These are phyloP conservation scores for Spisula subtruncata DNA, from an alignment of 2,888 invertebrate species.

Conservation along the genomic window DNA sequence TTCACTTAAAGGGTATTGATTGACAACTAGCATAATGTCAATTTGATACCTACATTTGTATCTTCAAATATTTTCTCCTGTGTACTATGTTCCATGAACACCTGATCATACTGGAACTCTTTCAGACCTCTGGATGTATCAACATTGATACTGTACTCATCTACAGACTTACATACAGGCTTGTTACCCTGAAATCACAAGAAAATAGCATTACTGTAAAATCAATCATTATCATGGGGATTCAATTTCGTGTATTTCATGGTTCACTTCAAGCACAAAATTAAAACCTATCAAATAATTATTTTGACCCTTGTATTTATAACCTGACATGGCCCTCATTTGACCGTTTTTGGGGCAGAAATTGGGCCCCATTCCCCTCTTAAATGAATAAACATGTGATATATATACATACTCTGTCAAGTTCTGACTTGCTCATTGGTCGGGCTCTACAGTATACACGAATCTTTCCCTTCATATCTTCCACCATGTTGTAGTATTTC, in stretches of 20 bases:
- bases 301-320: too few species aligned
- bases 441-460: slow-evolving; percentile 86
- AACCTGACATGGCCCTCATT: too few species aligned
- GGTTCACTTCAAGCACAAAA: too few species aligned
- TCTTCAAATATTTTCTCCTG: slow-evolving; percentile 88
- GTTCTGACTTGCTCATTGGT: slow-evolving; percentile 84
- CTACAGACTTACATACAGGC: slow-evolving; percentile 82
- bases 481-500: slow-evolving; percentile 88
- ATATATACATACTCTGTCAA: slow-evolving; percentile 79
- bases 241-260: too few species aligned
- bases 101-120: slow-evolving; percentile 88
- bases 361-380: too few species aligned
- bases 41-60: slow-evolving; percentile 87
- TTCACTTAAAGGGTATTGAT: too few species aligned
- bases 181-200: slow-evolving; percentile 80
- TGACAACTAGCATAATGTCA: too few species aligned
- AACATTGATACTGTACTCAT: slow-evolving; percentile 86
- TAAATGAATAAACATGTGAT: background rate
- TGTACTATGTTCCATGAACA: slow-evolving; percentile 86
- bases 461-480: slow-evolving; percentile 87
- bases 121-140: slow-evolving; percentile 87
- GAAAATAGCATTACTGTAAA: background rate
- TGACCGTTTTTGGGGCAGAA: background rate
- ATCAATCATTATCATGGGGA: too few species aligned
- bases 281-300: too few species aligned